These are phyloP conservation scores for Chitala chitala DNA, from an alignment of 2,113 vertebrate genomes.

Conservation along the genomic window DNA sequence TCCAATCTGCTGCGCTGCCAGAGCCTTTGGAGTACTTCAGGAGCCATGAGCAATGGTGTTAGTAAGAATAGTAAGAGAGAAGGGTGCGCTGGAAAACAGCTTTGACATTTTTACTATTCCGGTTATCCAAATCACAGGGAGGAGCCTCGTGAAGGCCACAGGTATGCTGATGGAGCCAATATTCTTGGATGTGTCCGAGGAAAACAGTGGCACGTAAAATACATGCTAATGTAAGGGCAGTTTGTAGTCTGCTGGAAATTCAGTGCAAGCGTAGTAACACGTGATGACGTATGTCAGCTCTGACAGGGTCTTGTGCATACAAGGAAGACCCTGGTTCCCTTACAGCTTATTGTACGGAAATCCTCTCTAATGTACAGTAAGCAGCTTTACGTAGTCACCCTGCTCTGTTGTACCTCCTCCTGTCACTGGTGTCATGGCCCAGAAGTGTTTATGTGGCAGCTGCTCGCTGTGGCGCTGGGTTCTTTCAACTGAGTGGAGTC, in stretches of 20 bases:
- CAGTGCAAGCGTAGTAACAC: neutral
- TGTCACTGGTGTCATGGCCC: neutral
- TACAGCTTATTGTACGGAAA: neutral
- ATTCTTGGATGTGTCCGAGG: no score
- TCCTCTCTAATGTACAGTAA: neutral
- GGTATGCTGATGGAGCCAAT: no score
- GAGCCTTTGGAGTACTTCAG: no score
- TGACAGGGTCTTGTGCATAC: neutral
- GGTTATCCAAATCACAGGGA: no score
- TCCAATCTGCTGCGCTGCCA: no score
- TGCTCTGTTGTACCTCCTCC: constrained; percentile 9
- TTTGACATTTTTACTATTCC: no score
- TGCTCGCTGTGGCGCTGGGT: constrained; percentile 30
- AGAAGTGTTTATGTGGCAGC: neutral
- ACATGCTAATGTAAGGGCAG: neutral
- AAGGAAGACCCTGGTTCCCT: neutral
- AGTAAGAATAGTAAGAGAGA: no score
- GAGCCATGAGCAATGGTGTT: no score
- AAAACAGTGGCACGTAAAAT: neutral
- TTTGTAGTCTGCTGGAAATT: no score
- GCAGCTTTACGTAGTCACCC: constrained; percentile 10
- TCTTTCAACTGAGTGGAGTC: neutral
- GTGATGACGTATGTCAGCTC: no score
- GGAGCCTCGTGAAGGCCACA: no score
- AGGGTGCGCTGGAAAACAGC: no score